These are phyloP conservation scores for Planococcus citri DNA, from an alignment of 1,140 invertebrate genomes.

Conservation along the genomic window DNA sequence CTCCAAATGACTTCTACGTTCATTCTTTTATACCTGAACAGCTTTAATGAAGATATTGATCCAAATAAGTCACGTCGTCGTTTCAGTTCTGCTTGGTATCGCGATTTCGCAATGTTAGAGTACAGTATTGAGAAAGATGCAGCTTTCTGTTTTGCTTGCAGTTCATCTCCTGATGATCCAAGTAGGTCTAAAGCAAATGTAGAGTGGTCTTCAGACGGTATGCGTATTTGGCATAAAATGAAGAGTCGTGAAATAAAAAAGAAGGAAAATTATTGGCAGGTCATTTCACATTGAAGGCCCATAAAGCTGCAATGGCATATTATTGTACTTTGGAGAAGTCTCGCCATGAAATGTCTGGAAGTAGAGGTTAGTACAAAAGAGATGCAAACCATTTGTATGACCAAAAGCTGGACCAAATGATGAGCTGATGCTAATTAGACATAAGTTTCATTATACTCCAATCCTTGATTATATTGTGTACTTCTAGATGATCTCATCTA, in stretches of 20 bases:
- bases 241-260: slow-evolving; percentile 1
- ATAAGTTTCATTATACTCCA: no score
- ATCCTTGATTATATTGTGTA: no score
- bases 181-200: background rate
- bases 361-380: no score
- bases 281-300: background rate
- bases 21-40: no score
- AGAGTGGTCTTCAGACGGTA: background rate
- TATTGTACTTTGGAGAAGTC: background rate
- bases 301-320: background rate
- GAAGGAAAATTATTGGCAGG: background rate
- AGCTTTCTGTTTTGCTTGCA: background rate
- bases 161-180: background rate
- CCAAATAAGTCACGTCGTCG: no score
- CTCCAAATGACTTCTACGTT: slow-evolving; percentile 21
- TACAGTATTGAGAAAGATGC: background rate
- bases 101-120: background rate
- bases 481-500: no score
- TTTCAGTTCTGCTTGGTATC: slow-evolving; percentile 16
- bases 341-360: no score
- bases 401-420: no score
- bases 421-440: no score
- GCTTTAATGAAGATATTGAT: no score
- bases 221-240: slow-evolving; percentile 18
- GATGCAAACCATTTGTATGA: no score